phyloP scores from a whole-genome alignment of 1,140 invertebrate genomes.

The Hetaerina americana region DNA sequence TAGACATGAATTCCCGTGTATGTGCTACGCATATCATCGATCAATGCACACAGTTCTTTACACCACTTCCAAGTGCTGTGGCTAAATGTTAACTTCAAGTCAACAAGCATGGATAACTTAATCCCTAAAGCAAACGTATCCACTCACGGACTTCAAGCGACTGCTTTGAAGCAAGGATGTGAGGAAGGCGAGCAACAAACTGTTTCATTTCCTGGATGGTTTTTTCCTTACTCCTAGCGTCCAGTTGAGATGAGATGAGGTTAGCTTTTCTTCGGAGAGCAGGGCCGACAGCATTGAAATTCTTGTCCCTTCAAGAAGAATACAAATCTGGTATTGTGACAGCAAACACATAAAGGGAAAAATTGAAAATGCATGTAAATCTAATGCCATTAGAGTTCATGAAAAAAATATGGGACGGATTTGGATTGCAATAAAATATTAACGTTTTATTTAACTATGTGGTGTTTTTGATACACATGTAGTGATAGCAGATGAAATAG shows the following conservation, averaged over 20 bases:
- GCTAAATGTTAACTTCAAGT: too few species aligned
- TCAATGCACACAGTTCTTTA: too few species aligned
- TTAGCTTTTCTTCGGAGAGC: conserved; percentile 78
- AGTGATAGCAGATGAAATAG: too few species aligned
- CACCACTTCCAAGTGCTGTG: too few species aligned
- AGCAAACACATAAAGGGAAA: not conserved
- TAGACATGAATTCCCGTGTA: too few species aligned
- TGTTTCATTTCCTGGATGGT: conserved; percentile 87
- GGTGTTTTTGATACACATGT: too few species aligned
- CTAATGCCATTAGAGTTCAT: too few species aligned
- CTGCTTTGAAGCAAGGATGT: conserved; percentile 77
- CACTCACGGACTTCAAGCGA: conserved; percentile 57
- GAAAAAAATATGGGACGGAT: not conserved
- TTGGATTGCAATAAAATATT: not conserved
- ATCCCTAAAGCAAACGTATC: too few species aligned
- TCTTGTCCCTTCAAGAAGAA: conserved; percentile 59
- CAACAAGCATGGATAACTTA: too few species aligned
- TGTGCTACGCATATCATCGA: too few species aligned
- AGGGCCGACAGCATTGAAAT: conserved; percentile 82
- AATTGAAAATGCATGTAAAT: too few species aligned
- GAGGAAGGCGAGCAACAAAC: conserved; percentile 79
- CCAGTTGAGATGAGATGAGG: conserved; percentile 70
- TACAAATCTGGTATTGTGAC: conserved; percentile 4
- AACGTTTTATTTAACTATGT: too few species aligned
- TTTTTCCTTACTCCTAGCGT: conserved; percentile 72